These are phyloP conservation scores for Anhinga anhinga DNA, from an alignment of 2,113 vertebrate species.

Conservation along the genomic window DNA sequence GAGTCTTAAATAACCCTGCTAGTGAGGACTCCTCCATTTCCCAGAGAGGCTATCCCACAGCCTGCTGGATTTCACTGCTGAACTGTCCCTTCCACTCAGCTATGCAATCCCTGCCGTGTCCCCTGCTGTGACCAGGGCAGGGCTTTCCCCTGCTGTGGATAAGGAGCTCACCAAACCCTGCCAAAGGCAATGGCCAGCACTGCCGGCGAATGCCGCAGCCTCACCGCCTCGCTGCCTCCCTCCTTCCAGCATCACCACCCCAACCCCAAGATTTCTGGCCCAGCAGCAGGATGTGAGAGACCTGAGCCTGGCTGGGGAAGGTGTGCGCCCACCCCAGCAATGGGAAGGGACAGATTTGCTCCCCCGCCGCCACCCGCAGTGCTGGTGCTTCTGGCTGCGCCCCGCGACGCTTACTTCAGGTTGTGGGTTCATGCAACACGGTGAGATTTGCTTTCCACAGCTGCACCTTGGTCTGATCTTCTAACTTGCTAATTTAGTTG, in stretches of 20 bases:
- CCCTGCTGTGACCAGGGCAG: background rate
- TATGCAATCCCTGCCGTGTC: background rate
- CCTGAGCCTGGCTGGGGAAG: background rate
- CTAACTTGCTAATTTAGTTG: background rate
- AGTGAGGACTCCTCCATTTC: background rate
- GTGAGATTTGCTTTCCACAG: background rate
- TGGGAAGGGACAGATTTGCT: background rate
- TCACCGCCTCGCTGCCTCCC: background rate
- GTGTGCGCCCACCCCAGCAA: fast-evolving
- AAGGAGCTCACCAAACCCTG: background rate
- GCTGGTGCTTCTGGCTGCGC: background rate
- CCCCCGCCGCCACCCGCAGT: background rate
- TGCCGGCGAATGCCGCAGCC: fast-evolving
- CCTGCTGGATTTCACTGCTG: background rate
- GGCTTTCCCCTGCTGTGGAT: background rate
- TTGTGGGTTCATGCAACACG: background rate
- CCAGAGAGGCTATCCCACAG: background rate
- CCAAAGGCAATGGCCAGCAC: background rate
- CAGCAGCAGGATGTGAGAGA: fast-evolving
- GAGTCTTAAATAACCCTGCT: background rate
- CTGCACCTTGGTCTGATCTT: background rate
- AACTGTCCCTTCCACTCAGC: fast-evolving
- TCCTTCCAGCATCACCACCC: background rate
- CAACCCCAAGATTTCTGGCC: too few relatives aligned
- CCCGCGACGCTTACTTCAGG: fast-evolving